Evolutionary conservation across 2,113 vertebrate species (phyloP).

Genomic region (Osmerus mordax): DNA sequence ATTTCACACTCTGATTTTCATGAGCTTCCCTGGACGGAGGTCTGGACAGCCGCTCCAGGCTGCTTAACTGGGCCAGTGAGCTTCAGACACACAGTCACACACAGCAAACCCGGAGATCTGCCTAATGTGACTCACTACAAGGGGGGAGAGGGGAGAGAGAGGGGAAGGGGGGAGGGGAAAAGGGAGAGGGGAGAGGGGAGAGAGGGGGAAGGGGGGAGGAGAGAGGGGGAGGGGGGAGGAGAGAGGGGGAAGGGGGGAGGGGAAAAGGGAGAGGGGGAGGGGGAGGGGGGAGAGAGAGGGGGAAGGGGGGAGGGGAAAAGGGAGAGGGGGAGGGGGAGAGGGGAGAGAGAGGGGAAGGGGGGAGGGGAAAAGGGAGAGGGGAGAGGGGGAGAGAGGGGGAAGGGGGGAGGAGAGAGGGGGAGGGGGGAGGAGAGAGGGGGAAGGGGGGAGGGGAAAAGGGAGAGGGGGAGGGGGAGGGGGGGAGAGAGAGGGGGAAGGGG

Average conservation of each 20-base stretch:
- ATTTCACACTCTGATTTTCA: conserved; percentile 77
- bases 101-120: conserved; percentile 33
- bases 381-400: no score
- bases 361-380: not conserved
- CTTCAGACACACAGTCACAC: conserved; percentile 56
- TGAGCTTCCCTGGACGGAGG: conserved; percentile 65
- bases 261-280: no score
- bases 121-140: conserved; percentile 42
- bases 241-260: not conserved
- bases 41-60: conserved; percentile 63
- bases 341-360: no score
- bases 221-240: not conserved
- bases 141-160: conserved; percentile 45
- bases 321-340: not conserved
- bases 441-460: no score
- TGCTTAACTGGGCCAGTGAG: conserved; percentile 61
- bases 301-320: conserved; percentile 18
- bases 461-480: conserved; percentile 24
- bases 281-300: not conserved
- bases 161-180: conserved; percentile 18
- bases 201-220: conserved; percentile 46
- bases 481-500: conserved; percentile 41
- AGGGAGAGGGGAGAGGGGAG: not conserved
- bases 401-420: no score
- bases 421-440: no score